Base-by-base conservation (phyloP, 1,140 invertebrate genomes). In the Zaprionus vittiger region DNA sequence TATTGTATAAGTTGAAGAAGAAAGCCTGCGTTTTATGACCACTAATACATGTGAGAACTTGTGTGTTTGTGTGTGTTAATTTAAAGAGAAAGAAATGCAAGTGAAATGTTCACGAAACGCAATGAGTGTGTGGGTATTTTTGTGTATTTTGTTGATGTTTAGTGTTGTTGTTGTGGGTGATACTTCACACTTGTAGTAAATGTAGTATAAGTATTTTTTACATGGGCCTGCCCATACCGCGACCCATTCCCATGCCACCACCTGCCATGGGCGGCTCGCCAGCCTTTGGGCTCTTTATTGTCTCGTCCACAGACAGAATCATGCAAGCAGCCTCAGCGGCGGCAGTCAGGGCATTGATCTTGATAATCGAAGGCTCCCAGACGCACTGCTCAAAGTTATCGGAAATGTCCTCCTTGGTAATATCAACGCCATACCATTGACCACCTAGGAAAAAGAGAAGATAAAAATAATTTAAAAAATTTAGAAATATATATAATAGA, bases 261-360 rank as follows among this genome's bases (percentile, higher is more conserved):
- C 94, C 94, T 20, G 93, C 94, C 55, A 93, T 94, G n/a, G 93
- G 94, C 12, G 94, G 93, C 57, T 94, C 93, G 15, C 93, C 94
- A 44, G 96, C 95, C 86, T 96, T 96, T 5, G 98, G 97, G 92
- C 96, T 98, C 93, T 98, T 98, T 78, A 99, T 98, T 1, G 99
- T 99, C 93, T 99, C 98, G 92, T 99, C 99, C 2, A 99, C 97
- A 0, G 98, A 99, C 0, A 99, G 94, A 83, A 99, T 98, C 37
- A 99, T 94, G 93, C 98, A 99, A 24, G 98, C 96, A 4, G 99
- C 99, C 94, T 99, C 99, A 54, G 96, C 96, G 4, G 99, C 99
- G 38, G 99, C 98, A 14, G 96, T 98, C 44, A 99, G 94, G 1
- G 99, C 99, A 93, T 99, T 99, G 34, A 98, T 96, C 94, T 99